Percentiles rank a stretch among this genome's conserved stretches.
Conservation (phyloP, 2,113 vertebrate genomes). For the Oreocharis arfaki region DNA sequence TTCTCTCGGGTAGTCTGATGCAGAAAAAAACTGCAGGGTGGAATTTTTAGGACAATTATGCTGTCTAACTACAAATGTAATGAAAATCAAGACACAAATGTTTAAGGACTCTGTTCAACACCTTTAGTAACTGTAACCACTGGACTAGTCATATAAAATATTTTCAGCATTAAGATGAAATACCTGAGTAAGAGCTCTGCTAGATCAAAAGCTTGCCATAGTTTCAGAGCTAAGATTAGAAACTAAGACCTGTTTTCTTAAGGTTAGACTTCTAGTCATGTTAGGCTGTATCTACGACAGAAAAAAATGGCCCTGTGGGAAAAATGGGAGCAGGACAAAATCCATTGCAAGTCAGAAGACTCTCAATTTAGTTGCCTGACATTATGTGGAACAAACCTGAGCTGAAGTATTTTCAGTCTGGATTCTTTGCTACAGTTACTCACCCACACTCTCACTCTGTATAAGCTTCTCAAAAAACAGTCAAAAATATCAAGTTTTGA, state of each 20-base stretch:
- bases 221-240: background rate
- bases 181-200: background rate
- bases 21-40: background rate
- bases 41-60: background rate
- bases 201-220: background rate
- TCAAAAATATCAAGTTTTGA: background rate
- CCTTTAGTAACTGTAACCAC: background rate
- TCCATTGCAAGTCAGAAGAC: background rate
- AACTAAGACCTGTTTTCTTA: background rate
- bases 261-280: background rate
- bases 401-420: background rate
- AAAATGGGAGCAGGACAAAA: background rate
- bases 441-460: background rate
- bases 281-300: background rate
- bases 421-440: background rate
- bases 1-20: background rate
- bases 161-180: background rate
- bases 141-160: background rate
- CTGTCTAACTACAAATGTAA: background rate
- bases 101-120: background rate
- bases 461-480: background rate
- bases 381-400: background rate
- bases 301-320: background rate
- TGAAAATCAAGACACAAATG: background rate
- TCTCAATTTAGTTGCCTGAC: background rate